Percentiles rank a stretch among this genome's conserved stretches.
These are phyloP conservation scores for Halocaridina rubra DNA, from an alignment of 2,888 invertebrate genomes.

Conservation along the genomic window DNA sequence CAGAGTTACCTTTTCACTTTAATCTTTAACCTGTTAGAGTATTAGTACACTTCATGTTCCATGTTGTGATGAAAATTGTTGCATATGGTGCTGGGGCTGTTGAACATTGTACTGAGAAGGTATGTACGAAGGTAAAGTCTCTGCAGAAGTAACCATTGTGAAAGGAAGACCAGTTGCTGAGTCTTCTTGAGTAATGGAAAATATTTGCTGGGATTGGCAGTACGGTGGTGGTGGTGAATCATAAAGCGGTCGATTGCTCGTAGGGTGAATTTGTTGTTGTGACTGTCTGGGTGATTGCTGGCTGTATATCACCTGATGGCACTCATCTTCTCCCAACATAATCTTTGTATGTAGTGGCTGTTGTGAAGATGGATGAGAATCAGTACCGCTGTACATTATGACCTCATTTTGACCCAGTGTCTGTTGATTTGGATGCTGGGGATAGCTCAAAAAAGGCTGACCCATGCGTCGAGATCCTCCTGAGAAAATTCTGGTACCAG, in stretches of 20 bases:
- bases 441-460: conserved; percentile 54
- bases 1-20: conserved; percentile 24
- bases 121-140: neutral
- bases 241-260: neutral
- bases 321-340: neutral
- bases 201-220: conserved; percentile 10
- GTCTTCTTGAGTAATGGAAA: neutral
- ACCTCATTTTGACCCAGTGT: neutral
- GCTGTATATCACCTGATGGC: neutral
- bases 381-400: neutral
- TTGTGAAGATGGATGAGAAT: neutral
- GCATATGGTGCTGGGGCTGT: conserved; percentile 17
- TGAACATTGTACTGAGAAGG: neutral
- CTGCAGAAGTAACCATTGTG: conserved; percentile 9
- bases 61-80: conserved; percentile 20
- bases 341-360: conserved; percentile 13
- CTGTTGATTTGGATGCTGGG: conserved; percentile 10
- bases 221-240: conserved; percentile 14
- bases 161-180: neutral
- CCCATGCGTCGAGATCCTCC: conserved; percentile 63
- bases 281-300: neutral
- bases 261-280: conserved; percentile 5
- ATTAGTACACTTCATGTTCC: conserved; percentile 21
- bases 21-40: neutral
- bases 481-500: conserved; percentile 59